Evolutionary conservation across 1,140 invertebrate genomes (phyloP).

Genomic region (Phenacoccus solenopsis): DNA sequence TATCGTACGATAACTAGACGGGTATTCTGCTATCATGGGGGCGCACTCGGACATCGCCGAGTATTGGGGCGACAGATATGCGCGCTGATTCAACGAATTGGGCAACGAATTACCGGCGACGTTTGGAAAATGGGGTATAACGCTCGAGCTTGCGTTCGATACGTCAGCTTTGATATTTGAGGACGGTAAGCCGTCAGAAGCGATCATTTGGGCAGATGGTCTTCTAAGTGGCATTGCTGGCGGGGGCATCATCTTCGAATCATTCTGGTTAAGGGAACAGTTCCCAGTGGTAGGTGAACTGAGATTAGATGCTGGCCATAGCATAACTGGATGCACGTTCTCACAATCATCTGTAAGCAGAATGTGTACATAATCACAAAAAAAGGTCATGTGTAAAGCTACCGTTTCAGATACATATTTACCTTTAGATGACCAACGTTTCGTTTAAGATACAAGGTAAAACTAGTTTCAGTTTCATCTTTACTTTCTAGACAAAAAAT

Average conservation of each 20-base stretch:
- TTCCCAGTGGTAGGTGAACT: neutral
- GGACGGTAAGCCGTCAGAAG: neutral
- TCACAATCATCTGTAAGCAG: slow-evolving; percentile 16
- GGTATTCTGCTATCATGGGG: too few species aligned
- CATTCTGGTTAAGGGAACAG: neutral
- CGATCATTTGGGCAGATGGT: slow-evolving; percentile 20
- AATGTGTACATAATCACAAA: neutral
- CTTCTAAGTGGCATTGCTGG: slow-evolving; percentile 19
- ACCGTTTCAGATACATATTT: too few species aligned
- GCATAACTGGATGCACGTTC: slow-evolving; percentile 22
- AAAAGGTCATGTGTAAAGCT: too few species aligned
- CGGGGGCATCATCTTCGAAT: slow-evolving; percentile 22
- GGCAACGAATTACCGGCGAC: neutral
- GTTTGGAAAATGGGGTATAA: neutral
- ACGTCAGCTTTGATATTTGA: neutral
- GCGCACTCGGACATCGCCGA: too few species aligned
- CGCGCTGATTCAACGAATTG: neutral
- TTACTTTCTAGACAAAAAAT: too few species aligned
- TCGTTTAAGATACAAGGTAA: too few species aligned
- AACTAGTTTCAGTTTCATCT: too few species aligned
- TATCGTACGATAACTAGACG: neutral
- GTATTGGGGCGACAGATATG: neutral
- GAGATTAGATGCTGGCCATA: slow-evolving; percentile 21
- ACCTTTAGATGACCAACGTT: too few species aligned
- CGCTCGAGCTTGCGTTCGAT: neutral